Conservation (phyloP, 2,113 vertebrate genomes). For the Ictalurus punctatus region DNA sequence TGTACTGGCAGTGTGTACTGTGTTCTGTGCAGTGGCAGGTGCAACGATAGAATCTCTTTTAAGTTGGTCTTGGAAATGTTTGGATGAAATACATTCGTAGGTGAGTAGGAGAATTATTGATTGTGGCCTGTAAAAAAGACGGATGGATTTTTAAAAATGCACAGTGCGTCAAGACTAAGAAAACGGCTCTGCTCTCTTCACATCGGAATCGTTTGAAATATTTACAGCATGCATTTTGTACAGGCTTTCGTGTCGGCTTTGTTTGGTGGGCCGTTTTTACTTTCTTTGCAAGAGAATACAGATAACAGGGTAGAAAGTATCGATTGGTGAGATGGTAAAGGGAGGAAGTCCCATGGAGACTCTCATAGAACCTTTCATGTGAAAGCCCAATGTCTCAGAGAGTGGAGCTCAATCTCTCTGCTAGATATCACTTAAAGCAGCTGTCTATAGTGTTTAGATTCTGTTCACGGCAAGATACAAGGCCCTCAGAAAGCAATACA, state of each 20-base stretch:
- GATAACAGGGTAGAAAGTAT: constrained; percentile 52
- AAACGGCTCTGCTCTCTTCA: constrained; percentile 27
- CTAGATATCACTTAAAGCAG: constrained; percentile 50
- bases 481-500: constrained; percentile 29
- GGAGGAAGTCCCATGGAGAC: constrained; percentile 33
- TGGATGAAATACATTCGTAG: constrained; percentile 32
- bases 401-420: constrained; percentile 34
- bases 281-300: constrained; percentile 51
- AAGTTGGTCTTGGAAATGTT: constrained; percentile 43
- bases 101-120: constrained; percentile 48
- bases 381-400: constrained; percentile 35
- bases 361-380: constrained; percentile 50
- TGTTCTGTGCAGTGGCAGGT: constrained; percentile 29
- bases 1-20: neutral
- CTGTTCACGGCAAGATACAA: constrained; percentile 10
- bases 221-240: constrained; percentile 54
- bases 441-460: constrained; percentile 49
- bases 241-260: constrained; percentile 41
- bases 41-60: constrained; percentile 42
- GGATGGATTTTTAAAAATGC: constrained; percentile 51
- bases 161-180: constrained; percentile 38
- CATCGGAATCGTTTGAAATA: constrained; percentile 54
- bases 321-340: constrained; percentile 45
- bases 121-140: constrained; percentile 44
- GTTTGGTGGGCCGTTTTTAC: constrained; percentile 40